phyloP scores from a whole-genome alignment of 53 echinoderm and acorn worm species.

The Hippasteria phrygiana region DNA sequence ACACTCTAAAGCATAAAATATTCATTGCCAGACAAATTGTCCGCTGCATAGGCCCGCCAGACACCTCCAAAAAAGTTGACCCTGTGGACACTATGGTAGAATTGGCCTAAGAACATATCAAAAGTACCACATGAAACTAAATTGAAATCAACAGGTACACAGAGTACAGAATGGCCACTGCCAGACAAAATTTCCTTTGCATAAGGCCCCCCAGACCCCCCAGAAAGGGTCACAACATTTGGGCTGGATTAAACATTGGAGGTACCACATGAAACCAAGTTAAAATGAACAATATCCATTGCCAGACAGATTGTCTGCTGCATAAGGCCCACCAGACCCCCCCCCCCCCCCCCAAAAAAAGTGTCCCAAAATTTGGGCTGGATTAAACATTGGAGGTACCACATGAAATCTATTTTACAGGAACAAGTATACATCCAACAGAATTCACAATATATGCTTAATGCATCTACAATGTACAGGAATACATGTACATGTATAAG shows the following conservation, averaged over 20 bases:
- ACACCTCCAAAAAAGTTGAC: too few relatives aligned
- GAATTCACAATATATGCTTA: background rate
- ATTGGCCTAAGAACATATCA: too few relatives aligned
- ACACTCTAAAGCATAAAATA: constrained; percentile 8
- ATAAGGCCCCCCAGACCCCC: background rate
- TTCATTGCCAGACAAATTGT: constrained; percentile 21
- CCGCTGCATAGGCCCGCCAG: background rate
- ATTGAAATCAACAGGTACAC: constrained; percentile 30
- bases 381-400: constrained; percentile 41
- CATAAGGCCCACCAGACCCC: background rate
- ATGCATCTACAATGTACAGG: background rate
- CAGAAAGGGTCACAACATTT: background rate
- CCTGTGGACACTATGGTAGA: too few relatives aligned
- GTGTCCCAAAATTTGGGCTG: background rate
- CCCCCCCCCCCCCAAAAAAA: too few relatives aligned
- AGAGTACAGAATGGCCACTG: constrained; percentile 37
- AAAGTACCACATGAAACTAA: constrained; percentile 15
- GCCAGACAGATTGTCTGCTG: constrained; percentile 25
- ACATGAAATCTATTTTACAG: constrained; percentile 32
- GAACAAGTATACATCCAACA: constrained; percentile 10
- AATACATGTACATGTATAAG: background rate
- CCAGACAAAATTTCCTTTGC: constrained; percentile 14
- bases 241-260: background rate
- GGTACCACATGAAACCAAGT: constrained; percentile 55
- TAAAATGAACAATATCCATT: background rate